Evolutionary conservation across 2,888 invertebrate species (phyloP), one percentile per base, ranked within the genome.

Genomic region (Eueremaeus valkanovi): DNA sequence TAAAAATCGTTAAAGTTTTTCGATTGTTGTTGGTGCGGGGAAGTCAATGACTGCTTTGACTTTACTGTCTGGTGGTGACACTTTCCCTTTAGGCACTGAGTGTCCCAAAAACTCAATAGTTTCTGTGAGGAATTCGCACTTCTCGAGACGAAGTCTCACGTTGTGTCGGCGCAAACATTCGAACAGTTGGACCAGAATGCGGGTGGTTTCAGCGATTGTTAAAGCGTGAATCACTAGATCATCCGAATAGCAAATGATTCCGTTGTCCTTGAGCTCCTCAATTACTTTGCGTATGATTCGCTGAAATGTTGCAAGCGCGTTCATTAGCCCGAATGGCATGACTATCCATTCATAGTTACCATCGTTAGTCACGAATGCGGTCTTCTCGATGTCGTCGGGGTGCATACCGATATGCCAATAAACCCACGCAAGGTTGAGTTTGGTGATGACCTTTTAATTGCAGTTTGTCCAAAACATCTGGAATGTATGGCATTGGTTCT

Each of bases 381-480:
- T 81, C 33, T 80, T 80, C 3, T 75, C 31, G 18, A 73, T 78
- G 31, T 79, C 80, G 24, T 78, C 73, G 27, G 78, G 76, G 9
- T 61, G 76, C 8, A 82, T 51, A 3, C 77, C 68, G 16, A 80
- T 66, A 73, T 81, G 80, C 63, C 77, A 78, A 70, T 78, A 82
- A 27, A 80, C 81, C 33, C 75, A 75, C 11, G 77, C 78, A 42
- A 81, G 66, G 24, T 77, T 78, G 36, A 78, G 27, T 1, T 74
- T 77, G 31, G 77, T 66, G 45, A 80, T 79, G 45, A 74, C 77
- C 24, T 73, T 76, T 0, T 77, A 29, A 0, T 3, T 73, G n/a
- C 11, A 80, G 55, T 13, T 70, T 13, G n/a, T 80, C 79, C 1
- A 81, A 45, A 40, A 76, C 75, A 9, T 79, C 79, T 29, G 78